phyloP scores from a whole-genome alignment of 2,113 vertebrate species.

The Lynx canadensis region DNA sequence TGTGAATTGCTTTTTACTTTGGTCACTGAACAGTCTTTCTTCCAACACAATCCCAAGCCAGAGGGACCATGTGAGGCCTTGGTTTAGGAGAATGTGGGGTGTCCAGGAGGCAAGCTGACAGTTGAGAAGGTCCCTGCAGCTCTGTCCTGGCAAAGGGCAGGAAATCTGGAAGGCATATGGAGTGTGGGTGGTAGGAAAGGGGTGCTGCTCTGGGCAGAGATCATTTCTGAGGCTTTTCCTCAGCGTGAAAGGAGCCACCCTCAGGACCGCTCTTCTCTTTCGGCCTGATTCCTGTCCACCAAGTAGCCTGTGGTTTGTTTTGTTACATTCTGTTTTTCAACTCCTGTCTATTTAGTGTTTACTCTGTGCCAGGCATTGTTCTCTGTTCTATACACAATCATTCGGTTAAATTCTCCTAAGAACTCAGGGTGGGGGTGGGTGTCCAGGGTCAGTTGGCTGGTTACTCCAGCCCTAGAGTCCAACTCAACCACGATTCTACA shows the following conservation, averaged over 20 bases:
- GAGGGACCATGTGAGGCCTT: accelerated
- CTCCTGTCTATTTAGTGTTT: not conserved
- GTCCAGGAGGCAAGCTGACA: not conserved
- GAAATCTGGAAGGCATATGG: not conserved
- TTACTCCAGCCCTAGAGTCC: not conserved
- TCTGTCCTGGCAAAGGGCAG: not conserved
- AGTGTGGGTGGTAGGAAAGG: not conserved
- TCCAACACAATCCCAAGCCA: not conserved
- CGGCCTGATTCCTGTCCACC: not conserved
- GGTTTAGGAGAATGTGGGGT: not conserved
- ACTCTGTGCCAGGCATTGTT: not conserved
- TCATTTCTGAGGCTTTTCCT: not conserved
- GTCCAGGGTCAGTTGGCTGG: not conserved
- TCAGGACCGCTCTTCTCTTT: not conserved
- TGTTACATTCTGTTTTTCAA: not conserved
- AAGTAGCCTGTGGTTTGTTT: not conserved
- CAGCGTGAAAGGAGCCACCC: not conserved
- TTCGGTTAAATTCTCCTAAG: not conserved
- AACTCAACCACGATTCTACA: not conserved
- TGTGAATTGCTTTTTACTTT: not conserved
- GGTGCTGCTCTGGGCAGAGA: not conserved
- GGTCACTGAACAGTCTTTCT: not conserved
- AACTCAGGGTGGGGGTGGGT: not conserved
- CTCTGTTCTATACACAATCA: not conserved
- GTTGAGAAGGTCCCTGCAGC: not conserved